These are phyloP conservation scores for Pipistrellus pipistrellus DNA, from an alignment of 2,797 vertebrate species.

Conservation along the genomic window DNA sequence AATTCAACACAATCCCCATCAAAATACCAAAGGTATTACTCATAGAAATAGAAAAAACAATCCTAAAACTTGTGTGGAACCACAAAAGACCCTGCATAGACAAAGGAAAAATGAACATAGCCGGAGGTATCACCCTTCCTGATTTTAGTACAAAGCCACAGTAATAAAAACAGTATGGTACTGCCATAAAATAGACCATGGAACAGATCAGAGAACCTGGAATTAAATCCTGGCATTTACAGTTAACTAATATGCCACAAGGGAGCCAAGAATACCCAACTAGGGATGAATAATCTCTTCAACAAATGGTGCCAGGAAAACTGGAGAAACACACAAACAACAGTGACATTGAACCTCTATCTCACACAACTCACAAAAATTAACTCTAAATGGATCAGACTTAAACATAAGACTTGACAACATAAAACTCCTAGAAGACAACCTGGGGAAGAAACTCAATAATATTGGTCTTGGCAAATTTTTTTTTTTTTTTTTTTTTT, in stretches of 20 bases:
- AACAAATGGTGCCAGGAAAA: not conserved
- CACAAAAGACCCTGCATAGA: not conserved
- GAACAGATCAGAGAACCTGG: not conserved
- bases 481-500: not conserved
- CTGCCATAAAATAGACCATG: not conserved
- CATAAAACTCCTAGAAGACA: not conserved
- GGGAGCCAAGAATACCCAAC: not conserved
- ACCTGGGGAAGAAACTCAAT: not conserved
- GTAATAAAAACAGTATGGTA: not conserved
- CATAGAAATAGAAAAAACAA: not conserved
- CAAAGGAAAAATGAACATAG: not conserved
- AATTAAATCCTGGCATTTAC: not conserved
- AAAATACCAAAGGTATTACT: not conserved
- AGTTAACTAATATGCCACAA: not conserved
- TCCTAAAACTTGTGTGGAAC: not conserved
- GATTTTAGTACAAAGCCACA: not conserved
- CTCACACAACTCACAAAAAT: not conserved
- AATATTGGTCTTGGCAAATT: not conserved
- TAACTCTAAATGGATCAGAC: not conserved
- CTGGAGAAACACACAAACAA: not conserved
- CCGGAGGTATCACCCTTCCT: not conserved
- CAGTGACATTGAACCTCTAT: not conserved
- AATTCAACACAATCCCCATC: not conserved
- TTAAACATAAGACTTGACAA: not conserved
- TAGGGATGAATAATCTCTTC: not conserved